Conservation (phyloP, 2,888 invertebrate species). For the Drosophila prolongata region DNA sequence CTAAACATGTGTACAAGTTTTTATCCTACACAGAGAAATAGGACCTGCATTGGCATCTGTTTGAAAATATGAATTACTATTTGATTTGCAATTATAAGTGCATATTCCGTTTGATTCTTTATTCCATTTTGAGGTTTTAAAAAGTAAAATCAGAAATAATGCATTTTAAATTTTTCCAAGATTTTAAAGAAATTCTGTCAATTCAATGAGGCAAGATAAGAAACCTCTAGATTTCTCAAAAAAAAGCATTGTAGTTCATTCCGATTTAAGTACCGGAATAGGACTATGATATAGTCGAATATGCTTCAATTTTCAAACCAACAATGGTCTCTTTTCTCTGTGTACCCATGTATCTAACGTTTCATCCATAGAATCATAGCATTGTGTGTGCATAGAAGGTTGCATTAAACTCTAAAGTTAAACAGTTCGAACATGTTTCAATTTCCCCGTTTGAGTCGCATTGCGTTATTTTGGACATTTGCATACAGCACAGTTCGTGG, state of each 20-base stretch:
- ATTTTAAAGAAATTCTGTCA: too few species aligned
- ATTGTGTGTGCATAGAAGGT: constrained; percentile 28
- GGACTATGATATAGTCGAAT: too few species aligned
- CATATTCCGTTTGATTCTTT: too few species aligned
- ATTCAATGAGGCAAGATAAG: too few species aligned
- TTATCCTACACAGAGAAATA: constrained; percentile 17
- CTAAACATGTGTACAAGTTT: constrained; percentile 19
- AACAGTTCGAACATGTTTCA: constrained; percentile 84
- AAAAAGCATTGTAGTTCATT: too few species aligned
- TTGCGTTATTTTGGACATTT: constrained; percentile 21
- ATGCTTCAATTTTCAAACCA: background rate
- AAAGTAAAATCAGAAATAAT: background rate
- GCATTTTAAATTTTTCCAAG: too few species aligned
- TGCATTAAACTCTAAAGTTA: constrained; percentile 32
- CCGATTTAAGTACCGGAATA: too few species aligned
- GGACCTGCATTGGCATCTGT: background rate
- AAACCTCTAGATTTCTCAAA: too few species aligned
- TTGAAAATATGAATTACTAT: background rate
- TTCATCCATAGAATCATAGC: constrained; percentile 34
- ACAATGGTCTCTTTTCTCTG: constrained; percentile 2
- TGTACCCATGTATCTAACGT: constrained; percentile 33
- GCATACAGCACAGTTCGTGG: constrained; percentile 16
- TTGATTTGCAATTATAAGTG: background rate
- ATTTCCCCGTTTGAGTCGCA: constrained; percentile 73
- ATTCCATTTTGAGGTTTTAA: too few species aligned